phyloP scores from a whole-genome alignment of 2,113 vertebrate genomes.

The Chrysemys picta region DNA sequence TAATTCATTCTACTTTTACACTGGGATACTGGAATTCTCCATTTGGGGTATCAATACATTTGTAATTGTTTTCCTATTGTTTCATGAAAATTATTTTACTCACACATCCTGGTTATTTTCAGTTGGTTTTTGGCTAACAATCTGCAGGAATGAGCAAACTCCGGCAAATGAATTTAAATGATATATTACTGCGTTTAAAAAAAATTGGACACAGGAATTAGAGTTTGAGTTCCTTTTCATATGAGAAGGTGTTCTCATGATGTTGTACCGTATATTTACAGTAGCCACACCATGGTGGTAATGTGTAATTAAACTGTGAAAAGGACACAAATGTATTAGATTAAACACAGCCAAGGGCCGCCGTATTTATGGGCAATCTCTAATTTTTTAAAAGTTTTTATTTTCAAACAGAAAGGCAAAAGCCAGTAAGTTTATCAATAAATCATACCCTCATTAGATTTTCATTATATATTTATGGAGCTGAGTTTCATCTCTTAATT shows the following conservation, averaged over 20 bases:
- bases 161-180: neutral
- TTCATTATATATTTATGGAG: neutral
- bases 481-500: neutral
- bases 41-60: neutral
- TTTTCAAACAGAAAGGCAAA: conserved; percentile 46
- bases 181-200: neutral
- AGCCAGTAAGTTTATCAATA: conserved; percentile 35
- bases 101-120: neutral
- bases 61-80: neutral
- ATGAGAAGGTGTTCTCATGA: neutral
- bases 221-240: neutral
- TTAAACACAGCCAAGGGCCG: neutral
- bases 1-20: too few relatives aligned
- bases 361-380: neutral
- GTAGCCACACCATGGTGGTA: neutral
- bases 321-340: conserved; percentile 23
- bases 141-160: fast-evolving
- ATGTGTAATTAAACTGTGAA: conserved; percentile 13
- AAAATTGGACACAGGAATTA: neutral
- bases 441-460: conserved; percentile 29
- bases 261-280: neutral
- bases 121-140: neutral
- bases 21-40: neutral
- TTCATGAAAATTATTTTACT: neutral
- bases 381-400: conserved; percentile 36